Evolutionary conservation across 2,888 invertebrate genomes (phyloP).

Genomic region (Allygus modestus): DNA sequence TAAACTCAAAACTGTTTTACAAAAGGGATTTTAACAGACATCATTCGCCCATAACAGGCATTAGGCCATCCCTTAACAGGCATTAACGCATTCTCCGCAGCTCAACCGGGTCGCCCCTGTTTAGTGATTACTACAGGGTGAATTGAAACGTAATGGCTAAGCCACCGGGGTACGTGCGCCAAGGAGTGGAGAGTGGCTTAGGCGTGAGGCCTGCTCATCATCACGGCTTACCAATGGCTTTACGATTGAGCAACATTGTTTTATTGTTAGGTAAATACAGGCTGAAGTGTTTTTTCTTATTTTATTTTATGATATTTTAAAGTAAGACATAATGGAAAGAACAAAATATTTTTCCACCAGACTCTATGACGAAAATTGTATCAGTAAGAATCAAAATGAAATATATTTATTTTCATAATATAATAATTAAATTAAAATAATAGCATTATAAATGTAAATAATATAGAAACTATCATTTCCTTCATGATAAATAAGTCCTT

Average conservation of each 20-base stretch:
- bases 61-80: not conserved
- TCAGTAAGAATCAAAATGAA: too few species aligned
- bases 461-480: too few species aligned
- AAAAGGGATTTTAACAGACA: not conserved
- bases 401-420: too few species aligned
- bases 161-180: not conserved
- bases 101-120: not conserved
- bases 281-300: too few species aligned
- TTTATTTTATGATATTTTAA: too few species aligned
- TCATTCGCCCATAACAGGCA: not conserved
- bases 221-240: slow-evolving; percentile 9
- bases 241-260: not conserved
- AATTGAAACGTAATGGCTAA: slow-evolving; percentile 36
- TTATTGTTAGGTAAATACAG: slow-evolving; percentile 9
- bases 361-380: too few species aligned
- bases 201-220: not conserved
- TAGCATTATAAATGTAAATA: too few species aligned
- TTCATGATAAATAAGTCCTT: too few species aligned
- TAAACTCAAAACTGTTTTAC: not conserved
- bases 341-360: too few species aligned
- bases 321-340: too few species aligned
- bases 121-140: slow-evolving; percentile 4
- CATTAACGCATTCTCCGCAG: not conserved
- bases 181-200: not conserved
- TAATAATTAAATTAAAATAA: too few species aligned